Percentiles rank a stretch among this genome's conserved stretches.
These are phyloP conservation scores for Drosophila nigricruria DNA, from an alignment of 2,888 invertebrate species.

Conservation along the genomic window DNA sequence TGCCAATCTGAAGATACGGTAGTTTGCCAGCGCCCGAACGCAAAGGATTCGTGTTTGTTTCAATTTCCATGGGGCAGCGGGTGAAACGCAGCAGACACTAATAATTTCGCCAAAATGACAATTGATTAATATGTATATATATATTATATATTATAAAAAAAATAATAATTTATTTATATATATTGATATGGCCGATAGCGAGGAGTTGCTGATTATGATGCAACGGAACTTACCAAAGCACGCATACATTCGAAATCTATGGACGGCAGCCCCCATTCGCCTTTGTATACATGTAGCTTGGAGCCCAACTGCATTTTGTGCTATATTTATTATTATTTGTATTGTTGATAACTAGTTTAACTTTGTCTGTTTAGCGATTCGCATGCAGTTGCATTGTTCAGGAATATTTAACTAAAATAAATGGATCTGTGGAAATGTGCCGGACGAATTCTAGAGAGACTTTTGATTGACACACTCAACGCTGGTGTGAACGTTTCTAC, in stretches of 20 bases:
- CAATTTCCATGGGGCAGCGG: conserved; percentile 90
- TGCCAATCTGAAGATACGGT: conserved; percentile 89
- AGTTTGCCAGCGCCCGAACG: conserved; percentile 90
- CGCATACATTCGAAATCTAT: conserved; percentile 93
- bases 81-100: conserved; percentile 91
- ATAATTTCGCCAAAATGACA: conserved; percentile 52
- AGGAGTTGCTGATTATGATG: conserved; percentile 66
- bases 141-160: neutral
- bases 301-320: conserved; percentile 81
- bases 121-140: conserved; percentile 26
- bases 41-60: conserved; percentile 89
- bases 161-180: neutral
- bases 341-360: neutral
- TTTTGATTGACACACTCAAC: conserved; percentile 26
- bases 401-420: conserved; percentile 44
- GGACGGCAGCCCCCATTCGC: conserved; percentile 95
- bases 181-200: conserved; percentile 58
- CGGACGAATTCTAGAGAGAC: conserved; percentile 36
- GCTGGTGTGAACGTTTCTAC: conserved; percentile 28
- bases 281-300: conserved; percentile 92
- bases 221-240: conserved; percentile 89
- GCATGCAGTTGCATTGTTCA: conserved; percentile 37
- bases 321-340: conserved; percentile 6
- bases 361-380: conserved; percentile 23
- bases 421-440: conserved; percentile 48